A percentile compares a stretch with the other conserved stretches of the same genome.
Conservation (phyloP, 1,140 invertebrate genomes). For the Listronotus bonariensis region DNA sequence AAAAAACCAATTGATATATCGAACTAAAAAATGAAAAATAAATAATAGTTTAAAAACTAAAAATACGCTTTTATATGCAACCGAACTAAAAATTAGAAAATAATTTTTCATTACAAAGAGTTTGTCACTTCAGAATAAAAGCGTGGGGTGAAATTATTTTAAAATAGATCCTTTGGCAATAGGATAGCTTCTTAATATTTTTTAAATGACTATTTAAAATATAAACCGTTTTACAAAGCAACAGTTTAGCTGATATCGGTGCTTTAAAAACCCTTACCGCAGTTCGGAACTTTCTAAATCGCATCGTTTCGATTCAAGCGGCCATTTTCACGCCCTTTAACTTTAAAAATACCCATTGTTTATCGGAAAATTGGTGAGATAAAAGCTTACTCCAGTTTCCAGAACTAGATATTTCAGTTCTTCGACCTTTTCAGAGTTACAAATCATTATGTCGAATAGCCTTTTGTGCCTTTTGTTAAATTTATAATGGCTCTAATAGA, state of each 20-base stretch:
- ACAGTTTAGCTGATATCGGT: background rate
- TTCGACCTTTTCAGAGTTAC: background rate
- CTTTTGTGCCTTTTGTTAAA: constrained; percentile 6
- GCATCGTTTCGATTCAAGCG: constrained; percentile 4
- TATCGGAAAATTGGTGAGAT: constrained; percentile 6
- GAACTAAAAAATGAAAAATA: too few species aligned
- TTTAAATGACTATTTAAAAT: too few species aligned
- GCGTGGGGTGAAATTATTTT: too few species aligned
- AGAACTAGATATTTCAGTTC: constrained; percentile 9
- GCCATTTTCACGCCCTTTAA: constrained; percentile 15
- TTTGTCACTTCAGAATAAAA: too few species aligned
- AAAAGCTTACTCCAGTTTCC: constrained; percentile 1
- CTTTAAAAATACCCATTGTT: constrained; percentile 16
- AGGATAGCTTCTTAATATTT: too few species aligned
- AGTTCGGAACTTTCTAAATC: background rate
- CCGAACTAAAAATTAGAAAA: too few species aligned
- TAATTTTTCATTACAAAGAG: too few species aligned
- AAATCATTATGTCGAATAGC: constrained; percentile 5
- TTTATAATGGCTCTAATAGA: background rate
- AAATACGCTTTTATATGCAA: too few species aligned
- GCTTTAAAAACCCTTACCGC: background rate
- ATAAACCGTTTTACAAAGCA: too few species aligned
- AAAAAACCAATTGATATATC: too few species aligned
- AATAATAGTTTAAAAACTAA: too few species aligned
- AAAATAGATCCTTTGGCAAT: too few species aligned